phyloP scores from a whole-genome alignment of 2,797 vertebrate genomes.

The Oreortyx pictus region DNA sequence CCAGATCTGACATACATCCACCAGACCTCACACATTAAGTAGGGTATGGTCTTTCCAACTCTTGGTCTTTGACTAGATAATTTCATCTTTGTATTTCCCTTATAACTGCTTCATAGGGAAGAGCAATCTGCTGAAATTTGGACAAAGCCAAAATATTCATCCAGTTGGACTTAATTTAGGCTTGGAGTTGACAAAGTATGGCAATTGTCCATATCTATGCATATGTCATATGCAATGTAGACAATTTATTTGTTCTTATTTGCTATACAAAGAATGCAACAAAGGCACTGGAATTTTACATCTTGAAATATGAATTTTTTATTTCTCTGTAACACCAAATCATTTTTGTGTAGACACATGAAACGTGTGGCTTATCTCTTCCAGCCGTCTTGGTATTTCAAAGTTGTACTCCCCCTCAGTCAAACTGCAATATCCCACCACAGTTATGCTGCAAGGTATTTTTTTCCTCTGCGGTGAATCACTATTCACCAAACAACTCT shows the following conservation, averaged over 20 bases:
- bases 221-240: accelerated
- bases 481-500: not conserved
- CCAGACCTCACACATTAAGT: not conserved
- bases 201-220: not conserved
- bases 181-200: not conserved
- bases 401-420: not conserved
- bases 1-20: not conserved
- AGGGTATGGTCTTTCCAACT: not conserved
- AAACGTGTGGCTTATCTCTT: not conserved
- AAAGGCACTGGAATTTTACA: not conserved
- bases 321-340: not conserved
- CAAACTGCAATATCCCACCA: not conserved
- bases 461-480: not conserved
- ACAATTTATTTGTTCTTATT: not conserved
- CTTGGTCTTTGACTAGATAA: not conserved
- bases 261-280: not conserved
- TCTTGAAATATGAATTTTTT: not conserved
- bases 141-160: not conserved
- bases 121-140: not conserved
- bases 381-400: not conserved
- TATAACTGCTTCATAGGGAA: not conserved
- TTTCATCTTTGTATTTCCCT: not conserved
- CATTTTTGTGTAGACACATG: not conserved
- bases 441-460: not conserved
- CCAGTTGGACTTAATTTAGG: not conserved